Base-by-base conservation (phyloP, 2,888 invertebrate genomes). In the Scaptomyza caliginosa region DNA sequence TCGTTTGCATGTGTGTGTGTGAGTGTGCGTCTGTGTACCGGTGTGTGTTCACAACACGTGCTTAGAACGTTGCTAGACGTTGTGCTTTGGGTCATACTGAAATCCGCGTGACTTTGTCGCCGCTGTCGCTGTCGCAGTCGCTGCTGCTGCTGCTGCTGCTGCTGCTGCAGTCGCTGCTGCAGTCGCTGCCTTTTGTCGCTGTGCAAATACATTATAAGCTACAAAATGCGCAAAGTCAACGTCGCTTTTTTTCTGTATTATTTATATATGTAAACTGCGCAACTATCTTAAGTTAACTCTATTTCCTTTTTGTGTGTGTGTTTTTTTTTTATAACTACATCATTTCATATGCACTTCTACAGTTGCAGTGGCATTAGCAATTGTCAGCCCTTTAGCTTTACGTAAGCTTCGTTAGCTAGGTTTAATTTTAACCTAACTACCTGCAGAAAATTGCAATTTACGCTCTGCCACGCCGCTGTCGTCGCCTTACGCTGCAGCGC, bases 71-170 rank as follows among this genome's bases (percentile, higher is more conserved):
- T 81, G 84, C 88, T 89, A 90, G 88, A 88, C 90, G 81, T 86
- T 88, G 85, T 84, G 87, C 88, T 91, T 83, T 88, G 84, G 90
- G 90, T 90, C 91, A 91, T 90, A 91, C 82, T 88, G 84, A 86
- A 86, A 89, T 90, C 91, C 91, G 90, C 91, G 91, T 91, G 91
- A 90, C 91, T 89, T 88, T 86, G 77, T 59, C 67, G 81, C 62
- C 28, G 68, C 30, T 48, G 72, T 11, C 52, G 59, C 54, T 43
- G 67, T 8, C 17, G 32, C 16, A n/a, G 74, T 40, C 43, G 55
- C 42, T n/a, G 69, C 45, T 24, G 46, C n/a, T 26, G 69, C n/a
- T n/a, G n/a, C n/a, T n/a, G n/a, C n/a, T n/a, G n/a, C 19, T n/a
- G 55, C 42, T n/a, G 69, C 10, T 48, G 59, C 56, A 36, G 63